phyloP scores from a whole-genome alignment of 2,888 invertebrate genomes.

The Lasioglossum zephyrum region DNA sequence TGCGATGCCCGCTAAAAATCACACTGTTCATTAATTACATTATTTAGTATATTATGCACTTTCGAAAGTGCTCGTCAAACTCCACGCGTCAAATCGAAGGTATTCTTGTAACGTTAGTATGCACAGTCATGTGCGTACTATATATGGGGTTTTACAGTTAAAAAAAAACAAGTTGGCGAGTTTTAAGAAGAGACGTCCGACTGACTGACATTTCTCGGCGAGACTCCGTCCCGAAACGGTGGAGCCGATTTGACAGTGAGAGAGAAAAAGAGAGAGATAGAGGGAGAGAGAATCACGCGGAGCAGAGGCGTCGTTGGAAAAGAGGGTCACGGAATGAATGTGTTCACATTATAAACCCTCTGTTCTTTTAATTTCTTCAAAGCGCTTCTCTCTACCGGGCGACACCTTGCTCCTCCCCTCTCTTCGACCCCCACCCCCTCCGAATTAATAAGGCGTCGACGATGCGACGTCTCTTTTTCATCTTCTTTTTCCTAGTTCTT shows the following conservation, averaged over 20 bases:
- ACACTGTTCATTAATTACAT: not conserved
- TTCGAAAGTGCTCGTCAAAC: too few species aligned
- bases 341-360: slow-evolving; percentile 82
- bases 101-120: too few species aligned
- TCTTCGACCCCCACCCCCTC: slow-evolving; percentile 69
- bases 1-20: not conserved
- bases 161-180: slow-evolving; percentile 58
- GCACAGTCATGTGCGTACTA: too few species aligned
- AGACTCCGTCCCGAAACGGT: slow-evolving; percentile 70
- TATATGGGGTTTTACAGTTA: too few species aligned
- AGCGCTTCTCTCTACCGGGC: slow-evolving; percentile 70
- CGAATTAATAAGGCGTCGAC: slow-evolving; percentile 84
- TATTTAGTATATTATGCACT: too few species aligned
- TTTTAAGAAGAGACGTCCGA: slow-evolving; percentile 83
- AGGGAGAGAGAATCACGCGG: slow-evolving; percentile 41
- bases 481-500: not conserved
- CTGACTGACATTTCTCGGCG: slow-evolving; percentile 82
- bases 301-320: slow-evolving; percentile 9
- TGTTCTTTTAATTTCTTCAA: slow-evolving; percentile 84
- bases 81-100: too few species aligned
- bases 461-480: slow-evolving; percentile 82
- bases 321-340: slow-evolving; percentile 78
- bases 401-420: slow-evolving; percentile 51
- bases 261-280: slow-evolving; percentile 17
- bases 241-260: slow-evolving; percentile 62